A percentile compares a stretch with the other conserved stretches of the same genome.
These are phyloP conservation scores for Rhineura floridana DNA, from an alignment of 2,113 vertebrate species.

Conservation along the genomic window DNA sequence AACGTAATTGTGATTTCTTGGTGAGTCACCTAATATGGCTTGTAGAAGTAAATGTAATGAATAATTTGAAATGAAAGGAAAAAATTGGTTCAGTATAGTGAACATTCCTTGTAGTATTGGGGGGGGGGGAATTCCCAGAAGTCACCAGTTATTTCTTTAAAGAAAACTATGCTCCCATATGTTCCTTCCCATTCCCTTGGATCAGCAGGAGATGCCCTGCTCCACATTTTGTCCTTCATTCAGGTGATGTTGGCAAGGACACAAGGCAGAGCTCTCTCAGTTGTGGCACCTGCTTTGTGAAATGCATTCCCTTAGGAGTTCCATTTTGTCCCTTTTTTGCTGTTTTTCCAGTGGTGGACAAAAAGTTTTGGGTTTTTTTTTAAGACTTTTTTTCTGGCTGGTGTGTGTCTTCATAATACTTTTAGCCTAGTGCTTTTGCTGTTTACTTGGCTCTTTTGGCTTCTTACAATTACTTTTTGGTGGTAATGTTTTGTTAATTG, in stretches of 20 bases:
- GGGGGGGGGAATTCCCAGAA: not conserved
- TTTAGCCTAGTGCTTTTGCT: not conserved
- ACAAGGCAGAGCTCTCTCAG: not conserved
- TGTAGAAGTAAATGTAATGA: slow-evolving; percentile 44
- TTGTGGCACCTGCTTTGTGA: not conserved
- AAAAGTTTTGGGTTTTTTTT: not conserved
- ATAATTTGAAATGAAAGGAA: slow-evolving; percentile 24
- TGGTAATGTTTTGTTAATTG: not conserved
- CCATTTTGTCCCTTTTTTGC: not conserved
- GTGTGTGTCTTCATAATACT: no score
- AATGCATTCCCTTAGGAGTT: not conserved
- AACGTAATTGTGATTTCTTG: slow-evolving; percentile 51
- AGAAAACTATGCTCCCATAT: not conserved
- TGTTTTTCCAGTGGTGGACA: not conserved
- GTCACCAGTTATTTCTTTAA: not conserved
- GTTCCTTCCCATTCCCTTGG: not conserved
- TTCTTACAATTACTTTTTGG: not conserved
- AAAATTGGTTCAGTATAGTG: slow-evolving; percentile 12
- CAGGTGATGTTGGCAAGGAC: not conserved
- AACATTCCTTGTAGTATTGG: not conserved
- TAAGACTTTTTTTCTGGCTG: not conserved
- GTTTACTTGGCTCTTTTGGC: not conserved
- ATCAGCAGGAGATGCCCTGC: not conserved
- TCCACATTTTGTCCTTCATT: not conserved
- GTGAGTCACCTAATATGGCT: slow-evolving; percentile 2